These are phyloP conservation scores for Lerista edwardsae DNA, from an alignment of 2,797 vertebrate species.

Conservation along the genomic window DNA sequence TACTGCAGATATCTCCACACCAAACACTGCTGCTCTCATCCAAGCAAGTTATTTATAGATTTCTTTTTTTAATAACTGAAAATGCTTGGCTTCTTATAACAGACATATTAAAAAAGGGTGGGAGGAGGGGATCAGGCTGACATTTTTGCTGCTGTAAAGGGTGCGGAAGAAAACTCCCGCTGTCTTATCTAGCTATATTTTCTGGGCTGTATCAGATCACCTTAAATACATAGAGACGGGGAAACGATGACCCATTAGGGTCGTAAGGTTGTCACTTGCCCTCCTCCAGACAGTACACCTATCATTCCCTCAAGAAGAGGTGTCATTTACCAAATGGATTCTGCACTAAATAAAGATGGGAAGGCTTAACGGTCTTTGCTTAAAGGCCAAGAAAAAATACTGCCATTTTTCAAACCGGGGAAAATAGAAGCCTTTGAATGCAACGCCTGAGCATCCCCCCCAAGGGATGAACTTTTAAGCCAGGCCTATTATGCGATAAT, in stretches of 20 bases:
- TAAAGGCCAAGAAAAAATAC: neutral
- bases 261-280: neutral
- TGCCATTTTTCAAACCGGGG: neutral
- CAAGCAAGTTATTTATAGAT: neutral
- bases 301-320: neutral
- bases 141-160: slow-evolving; percentile 3
- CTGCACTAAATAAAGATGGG: neutral
- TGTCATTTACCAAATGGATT: slow-evolving; percentile 14
- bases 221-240: slow-evolving; percentile 1
- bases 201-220: neutral
- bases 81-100: neutral
- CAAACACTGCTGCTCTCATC: neutral
- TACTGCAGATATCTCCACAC: neutral
- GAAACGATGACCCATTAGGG: neutral
- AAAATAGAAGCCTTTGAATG: neutral
- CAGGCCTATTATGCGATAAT: slow-evolving; percentile 11
- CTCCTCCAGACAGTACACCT: neutral
- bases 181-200: neutral
- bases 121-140: neutral
- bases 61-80: neutral
- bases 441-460: neutral
- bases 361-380: neutral
- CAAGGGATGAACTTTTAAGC: slow-evolving; percentile 29
- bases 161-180: neutral
- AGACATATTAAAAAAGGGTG: neutral